Evolutionary conservation across 2,113 vertebrate genomes (phyloP).

Genomic region (Toxotes chatareus): DNA sequence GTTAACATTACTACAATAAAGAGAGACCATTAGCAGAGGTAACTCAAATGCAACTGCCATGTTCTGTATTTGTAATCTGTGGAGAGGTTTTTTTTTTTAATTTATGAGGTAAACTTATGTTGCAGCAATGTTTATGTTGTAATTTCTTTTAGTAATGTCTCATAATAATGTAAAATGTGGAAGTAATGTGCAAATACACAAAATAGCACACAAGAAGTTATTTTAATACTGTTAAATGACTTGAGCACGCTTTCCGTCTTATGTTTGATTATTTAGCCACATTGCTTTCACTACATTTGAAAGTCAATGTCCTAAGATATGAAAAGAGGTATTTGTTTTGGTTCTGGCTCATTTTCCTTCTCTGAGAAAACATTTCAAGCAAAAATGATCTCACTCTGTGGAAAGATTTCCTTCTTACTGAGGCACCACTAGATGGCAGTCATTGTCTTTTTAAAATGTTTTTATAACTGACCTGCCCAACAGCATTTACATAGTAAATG

Average conservation of each 20-base stretch:
- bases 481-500: background rate
- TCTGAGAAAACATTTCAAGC: background rate
- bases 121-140: background rate
- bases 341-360: too few species aligned
- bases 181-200: background rate
- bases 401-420: background rate
- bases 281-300: background rate
- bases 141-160: background rate
- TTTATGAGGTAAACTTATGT: background rate
- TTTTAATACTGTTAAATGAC: background rate
- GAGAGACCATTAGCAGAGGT: background rate
- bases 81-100: background rate
- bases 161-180: background rate
- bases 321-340: background rate
- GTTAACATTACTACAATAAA: background rate
- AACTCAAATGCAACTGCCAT: too few species aligned
- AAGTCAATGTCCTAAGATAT: background rate
- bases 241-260: background rate
- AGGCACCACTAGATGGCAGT: constrained; percentile 66
- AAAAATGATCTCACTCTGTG: background rate
- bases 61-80: too few species aligned
- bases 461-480: background rate
- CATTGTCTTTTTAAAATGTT: background rate
- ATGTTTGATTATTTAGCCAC: background rate
- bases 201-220: background rate